These are phyloP conservation scores for Anhinga rufa DNA, from an alignment of 2,113 vertebrate genomes.

Conservation along the genomic window DNA sequence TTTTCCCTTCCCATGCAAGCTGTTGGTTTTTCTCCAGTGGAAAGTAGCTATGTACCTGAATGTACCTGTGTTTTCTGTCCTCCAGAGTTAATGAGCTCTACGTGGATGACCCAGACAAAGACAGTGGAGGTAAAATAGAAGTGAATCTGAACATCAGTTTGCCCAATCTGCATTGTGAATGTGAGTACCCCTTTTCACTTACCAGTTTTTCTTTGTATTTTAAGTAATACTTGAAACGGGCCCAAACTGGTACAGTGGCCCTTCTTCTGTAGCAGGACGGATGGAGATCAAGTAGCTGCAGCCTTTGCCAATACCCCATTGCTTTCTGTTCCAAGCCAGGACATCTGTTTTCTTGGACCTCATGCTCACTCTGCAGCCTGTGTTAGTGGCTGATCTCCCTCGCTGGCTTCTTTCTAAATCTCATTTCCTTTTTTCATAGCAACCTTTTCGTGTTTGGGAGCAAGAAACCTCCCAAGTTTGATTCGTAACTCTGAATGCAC, in stretches of 20 bases:
- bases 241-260: background rate
- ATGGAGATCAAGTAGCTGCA: background rate
- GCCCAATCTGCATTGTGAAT: slow-evolving; percentile 95
- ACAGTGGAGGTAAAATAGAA: slow-evolving; percentile 98
- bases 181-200: slow-evolving; percentile 80
- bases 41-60: background rate
- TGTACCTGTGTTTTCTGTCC: slow-evolving; percentile 8
- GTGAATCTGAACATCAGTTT: slow-evolving; percentile 98
- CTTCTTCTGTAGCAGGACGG: background rate
- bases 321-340: background rate
- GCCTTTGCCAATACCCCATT: background rate
- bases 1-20: background rate
- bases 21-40: background rate
- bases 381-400: background rate
- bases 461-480: background rate
- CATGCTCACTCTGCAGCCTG: background rate
- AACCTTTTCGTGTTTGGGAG: background rate
- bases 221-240: background rate
- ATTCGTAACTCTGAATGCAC: background rate
- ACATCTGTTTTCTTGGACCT: background rate
- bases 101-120: slow-evolving; percentile 97
- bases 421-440: background rate
- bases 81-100: slow-evolving; percentile 96
- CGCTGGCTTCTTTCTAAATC: background rate
- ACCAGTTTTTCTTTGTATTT: background rate